Conservation (phyloP, 2,797 vertebrate species). For the Galagoides demidoff region DNA sequence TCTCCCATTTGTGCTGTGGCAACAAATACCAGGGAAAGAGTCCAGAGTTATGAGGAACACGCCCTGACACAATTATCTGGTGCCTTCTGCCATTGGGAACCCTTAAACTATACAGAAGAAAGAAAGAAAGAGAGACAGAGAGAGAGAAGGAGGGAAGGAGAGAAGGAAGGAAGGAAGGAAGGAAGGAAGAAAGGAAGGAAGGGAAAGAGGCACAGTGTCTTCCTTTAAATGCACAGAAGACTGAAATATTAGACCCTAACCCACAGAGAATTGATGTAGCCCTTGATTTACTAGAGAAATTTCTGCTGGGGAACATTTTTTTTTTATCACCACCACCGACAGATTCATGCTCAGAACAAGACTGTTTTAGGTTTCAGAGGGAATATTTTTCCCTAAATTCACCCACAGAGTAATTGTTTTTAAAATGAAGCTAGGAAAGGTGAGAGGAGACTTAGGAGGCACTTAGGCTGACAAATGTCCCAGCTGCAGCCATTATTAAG, state of each 20-base stretch:
- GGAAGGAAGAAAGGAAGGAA: not conserved
- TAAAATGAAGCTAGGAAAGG: conserved; percentile 43
- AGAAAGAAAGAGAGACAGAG: not conserved
- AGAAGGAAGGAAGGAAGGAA: too few relatives aligned
- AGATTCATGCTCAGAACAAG: conserved; percentile 46
- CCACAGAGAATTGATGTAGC: not conserved
- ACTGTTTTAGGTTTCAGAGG: conserved; percentile 16
- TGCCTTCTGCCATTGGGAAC: conserved; percentile 59
- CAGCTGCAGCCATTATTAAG: not conserved
- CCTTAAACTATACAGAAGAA: conserved; percentile 21
- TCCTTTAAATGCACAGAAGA: not conserved
- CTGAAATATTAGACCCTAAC: not conserved
- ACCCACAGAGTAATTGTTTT: conserved; percentile 51
- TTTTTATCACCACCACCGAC: not conserved
- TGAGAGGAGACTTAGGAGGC: conserved; percentile 13
- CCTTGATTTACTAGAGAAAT: conserved; percentile 39
- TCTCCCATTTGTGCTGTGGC: conserved; percentile 55
- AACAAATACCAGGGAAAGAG: conserved; percentile 30
- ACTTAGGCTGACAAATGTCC: not conserved
- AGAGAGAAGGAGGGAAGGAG: too few relatives aligned
- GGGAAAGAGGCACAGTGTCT: not conserved
- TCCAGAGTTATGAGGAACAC: conserved; percentile 34
- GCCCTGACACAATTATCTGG: conserved; percentile 69
- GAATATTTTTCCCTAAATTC: conserved; percentile 59
- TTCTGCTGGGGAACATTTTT: not conserved